These are phyloP conservation scores for Listrodromus nycthemerus DNA, from an alignment of 2,888 invertebrate species.

Conservation along the genomic window DNA sequence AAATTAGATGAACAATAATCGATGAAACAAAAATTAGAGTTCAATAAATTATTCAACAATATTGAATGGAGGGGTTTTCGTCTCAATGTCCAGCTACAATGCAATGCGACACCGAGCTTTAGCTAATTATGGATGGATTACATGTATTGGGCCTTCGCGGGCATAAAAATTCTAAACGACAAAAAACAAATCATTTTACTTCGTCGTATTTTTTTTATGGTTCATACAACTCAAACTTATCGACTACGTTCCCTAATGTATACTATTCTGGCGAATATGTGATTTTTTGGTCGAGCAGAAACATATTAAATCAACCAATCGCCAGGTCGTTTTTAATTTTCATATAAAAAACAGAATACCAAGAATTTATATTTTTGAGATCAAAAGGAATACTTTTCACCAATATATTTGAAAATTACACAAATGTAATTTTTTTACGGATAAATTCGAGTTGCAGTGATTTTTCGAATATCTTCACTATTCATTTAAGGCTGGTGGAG, in stretches of 20 bases:
- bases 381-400: no score
- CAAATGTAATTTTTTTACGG: no score
- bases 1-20: not conserved
- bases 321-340: not conserved
- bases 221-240: slow-evolving; percentile 57
- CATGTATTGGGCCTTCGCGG: slow-evolving; percentile 81
- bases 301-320: not conserved
- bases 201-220: slow-evolving; percentile 24
- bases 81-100: slow-evolving; percentile 67
- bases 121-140: slow-evolving; percentile 83
- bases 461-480: no score
- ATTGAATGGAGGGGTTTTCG: not conserved
- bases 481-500: no score
- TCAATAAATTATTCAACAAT: slow-evolving; percentile 26
- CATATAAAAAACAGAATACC: not conserved
- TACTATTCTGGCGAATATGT: slow-evolving; percentile 67
- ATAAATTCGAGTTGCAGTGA: no score
- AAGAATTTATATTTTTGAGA: no score
- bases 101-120: slow-evolving; percentile 70
- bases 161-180: slow-evolving; percentile 81
- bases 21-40: not conserved
- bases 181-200: slow-evolving; percentile 57
- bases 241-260: slow-evolving; percentile 67
- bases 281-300: not conserved
- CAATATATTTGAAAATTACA: no score